phyloP scores from a whole-genome alignment of 2,113 vertebrate genomes.

The Terrapene triunguis region DNA sequence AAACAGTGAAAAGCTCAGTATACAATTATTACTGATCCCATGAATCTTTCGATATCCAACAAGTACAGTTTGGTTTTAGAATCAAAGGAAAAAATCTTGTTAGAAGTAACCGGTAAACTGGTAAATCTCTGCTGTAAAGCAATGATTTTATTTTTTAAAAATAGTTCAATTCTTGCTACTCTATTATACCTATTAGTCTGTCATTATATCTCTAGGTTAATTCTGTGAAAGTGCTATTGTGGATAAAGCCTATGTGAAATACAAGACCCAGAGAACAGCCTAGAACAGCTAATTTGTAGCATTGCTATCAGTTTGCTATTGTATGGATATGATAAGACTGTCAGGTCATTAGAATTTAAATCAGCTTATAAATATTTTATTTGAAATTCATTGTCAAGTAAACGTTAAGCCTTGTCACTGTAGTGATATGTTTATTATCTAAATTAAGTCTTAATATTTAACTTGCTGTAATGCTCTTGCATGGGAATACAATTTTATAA shows the following conservation, averaged over 20 bases:
- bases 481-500: conserved; percentile 40
- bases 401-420: conserved; percentile 58
- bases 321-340: conserved; percentile 20
- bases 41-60: not conserved
- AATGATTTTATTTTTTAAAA: conserved; percentile 34
- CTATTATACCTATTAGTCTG: not conserved
- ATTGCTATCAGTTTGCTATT: conserved; percentile 40
- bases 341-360: conserved; percentile 75
- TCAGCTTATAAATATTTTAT: conserved; percentile 72
- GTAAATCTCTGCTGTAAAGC: not conserved
- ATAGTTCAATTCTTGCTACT: conserved; percentile 19
- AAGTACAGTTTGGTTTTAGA: not conserved
- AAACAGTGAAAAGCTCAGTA: not conserved
- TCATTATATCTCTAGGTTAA: not conserved
- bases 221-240: conserved; percentile 22
- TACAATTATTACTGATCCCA: not conserved
- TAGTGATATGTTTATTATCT: conserved; percentile 68
- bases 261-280: not conserved
- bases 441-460: conserved; percentile 60
- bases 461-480: conserved; percentile 38
- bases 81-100: not conserved
- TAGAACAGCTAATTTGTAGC: not conserved
- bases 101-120: not conserved
- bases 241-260: not conserved
- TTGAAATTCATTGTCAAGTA: conserved; percentile 65